Conservation (phyloP, 2,113 vertebrate genomes). For the Mystacornis crossleyi region DNA sequence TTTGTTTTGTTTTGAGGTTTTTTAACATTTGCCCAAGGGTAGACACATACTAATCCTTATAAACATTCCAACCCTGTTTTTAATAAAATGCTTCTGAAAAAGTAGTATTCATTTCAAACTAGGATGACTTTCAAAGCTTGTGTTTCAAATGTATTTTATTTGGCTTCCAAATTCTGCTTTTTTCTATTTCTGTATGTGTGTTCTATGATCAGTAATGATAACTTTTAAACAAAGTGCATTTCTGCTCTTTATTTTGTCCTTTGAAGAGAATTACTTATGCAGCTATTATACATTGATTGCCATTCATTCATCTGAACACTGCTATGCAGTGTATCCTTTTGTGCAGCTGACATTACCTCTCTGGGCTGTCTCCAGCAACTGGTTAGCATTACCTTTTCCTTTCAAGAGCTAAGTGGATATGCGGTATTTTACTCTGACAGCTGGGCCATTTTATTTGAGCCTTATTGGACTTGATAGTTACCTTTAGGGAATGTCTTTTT, state of each 20-base stretch:
- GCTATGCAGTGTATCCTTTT: constrained; percentile 36
- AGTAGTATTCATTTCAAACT: neutral
- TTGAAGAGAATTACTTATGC: constrained; percentile 32
- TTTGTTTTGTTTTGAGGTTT: neutral
- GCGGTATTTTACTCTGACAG: constrained; percentile 77
- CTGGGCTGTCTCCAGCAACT: constrained; percentile 70
- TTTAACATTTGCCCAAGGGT: neutral
- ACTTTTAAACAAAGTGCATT: constrained; percentile 19
- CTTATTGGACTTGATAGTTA: constrained; percentile 80
- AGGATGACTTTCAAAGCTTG: neutral
- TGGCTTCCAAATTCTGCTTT: neutral
- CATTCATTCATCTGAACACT: constrained; percentile 32
- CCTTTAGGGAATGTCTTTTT: constrained; percentile 78
- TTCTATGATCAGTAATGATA: neutral
- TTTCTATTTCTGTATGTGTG: neutral
- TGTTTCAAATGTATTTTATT: neutral
- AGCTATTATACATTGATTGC: constrained; percentile 28
- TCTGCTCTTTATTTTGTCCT: constrained; percentile 15
- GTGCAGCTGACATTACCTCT: constrained; percentile 73
- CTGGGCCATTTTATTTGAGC: constrained; percentile 74
- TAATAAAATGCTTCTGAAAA: neutral
- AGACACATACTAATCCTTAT: neutral
- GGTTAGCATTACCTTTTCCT: constrained; percentile 73
- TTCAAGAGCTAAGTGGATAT: constrained; percentile 74
- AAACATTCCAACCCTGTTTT: neutral